Evolutionary conservation across 2,888 invertebrate genomes (phyloP).

Genomic region (Campoplex nolae): DNA sequence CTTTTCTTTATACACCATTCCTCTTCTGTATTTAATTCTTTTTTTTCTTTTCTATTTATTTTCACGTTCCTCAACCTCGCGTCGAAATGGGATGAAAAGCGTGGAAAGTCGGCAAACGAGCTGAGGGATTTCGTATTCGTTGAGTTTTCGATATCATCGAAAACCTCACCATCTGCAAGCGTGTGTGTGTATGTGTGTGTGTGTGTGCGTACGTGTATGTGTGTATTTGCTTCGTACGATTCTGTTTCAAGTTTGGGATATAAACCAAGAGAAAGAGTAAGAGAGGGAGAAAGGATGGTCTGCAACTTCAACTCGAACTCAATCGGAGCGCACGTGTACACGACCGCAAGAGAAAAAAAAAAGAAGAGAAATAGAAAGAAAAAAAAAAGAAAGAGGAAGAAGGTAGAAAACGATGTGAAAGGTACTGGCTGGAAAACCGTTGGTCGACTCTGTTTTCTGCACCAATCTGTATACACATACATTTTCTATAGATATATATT

Average conservation of each 20-base stretch:
- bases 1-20: conserved; percentile 17
- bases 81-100: conserved; percentile 31
- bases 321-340: conserved; percentile 53
- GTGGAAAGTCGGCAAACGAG: conserved; percentile 49
- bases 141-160: conserved; percentile 62
- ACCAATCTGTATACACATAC: not conserved
- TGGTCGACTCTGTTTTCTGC: conserved; percentile 36
- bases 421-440: conserved; percentile 55
- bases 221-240: not conserved
- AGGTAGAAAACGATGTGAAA: conserved; percentile 42
- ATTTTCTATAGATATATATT: not conserved
- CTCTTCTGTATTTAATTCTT: not conserved
- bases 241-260: conserved; percentile 40
- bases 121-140: conserved; percentile 41
- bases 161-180: conserved; percentile 12
- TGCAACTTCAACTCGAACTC: conserved; percentile 69
- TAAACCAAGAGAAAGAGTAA: conserved; percentile 25
- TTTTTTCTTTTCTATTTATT: not conserved
- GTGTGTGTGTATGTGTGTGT: not conserved
- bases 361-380: conserved; percentile 1
- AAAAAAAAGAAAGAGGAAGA: conserved; percentile 17
- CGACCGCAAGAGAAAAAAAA: conserved; percentile 40
- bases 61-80: conserved; percentile 15
- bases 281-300: conserved; percentile 16
- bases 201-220: not conserved